A percentile compares a stretch with the other conserved stretches of the same genome.
Conservation (phyloP, 2,797 vertebrate species). For the Staurois parvus region DNA sequence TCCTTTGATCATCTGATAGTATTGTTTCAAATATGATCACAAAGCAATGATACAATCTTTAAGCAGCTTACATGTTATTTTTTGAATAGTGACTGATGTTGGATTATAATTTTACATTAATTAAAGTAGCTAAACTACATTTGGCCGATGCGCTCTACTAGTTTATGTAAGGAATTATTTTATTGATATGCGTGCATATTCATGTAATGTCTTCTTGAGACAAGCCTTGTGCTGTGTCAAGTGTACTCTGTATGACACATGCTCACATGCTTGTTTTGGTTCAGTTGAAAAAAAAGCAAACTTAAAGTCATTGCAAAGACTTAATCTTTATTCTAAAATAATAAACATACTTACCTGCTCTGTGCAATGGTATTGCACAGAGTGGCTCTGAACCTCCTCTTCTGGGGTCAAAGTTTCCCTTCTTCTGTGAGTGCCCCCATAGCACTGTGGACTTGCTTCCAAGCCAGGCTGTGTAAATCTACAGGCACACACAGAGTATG, state of each 20-base stretch:
- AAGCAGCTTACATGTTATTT: neutral
- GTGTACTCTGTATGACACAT: neutral
- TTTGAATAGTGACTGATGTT: neutral
- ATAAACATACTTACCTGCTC: too few species aligned
- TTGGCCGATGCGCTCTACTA: neutral
- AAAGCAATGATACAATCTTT: neutral
- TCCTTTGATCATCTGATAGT: neutral
- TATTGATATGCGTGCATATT: neutral
- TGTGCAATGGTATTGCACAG: too few species aligned
- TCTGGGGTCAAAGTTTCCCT: too few species aligned
- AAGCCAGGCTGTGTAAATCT: too few species aligned
- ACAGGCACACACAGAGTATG: too few species aligned
- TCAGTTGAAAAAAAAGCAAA: neutral
- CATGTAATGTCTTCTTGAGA: neutral
- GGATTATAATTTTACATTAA: neutral
- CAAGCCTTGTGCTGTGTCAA: neutral
- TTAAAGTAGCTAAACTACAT: neutral
- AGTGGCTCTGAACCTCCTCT: too few species aligned
- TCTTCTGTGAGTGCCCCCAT: too few species aligned
- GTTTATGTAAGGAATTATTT: neutral
- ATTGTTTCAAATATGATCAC: neutral
- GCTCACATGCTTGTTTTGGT: neutral
- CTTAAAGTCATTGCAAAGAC: neutral
- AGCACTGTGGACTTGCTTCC: too few species aligned
- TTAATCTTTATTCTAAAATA: too few species aligned